These are phyloP conservation scores for Seriola dumerili DNA, from an alignment of 2,113 vertebrate genomes.

Conservation along the genomic window DNA sequence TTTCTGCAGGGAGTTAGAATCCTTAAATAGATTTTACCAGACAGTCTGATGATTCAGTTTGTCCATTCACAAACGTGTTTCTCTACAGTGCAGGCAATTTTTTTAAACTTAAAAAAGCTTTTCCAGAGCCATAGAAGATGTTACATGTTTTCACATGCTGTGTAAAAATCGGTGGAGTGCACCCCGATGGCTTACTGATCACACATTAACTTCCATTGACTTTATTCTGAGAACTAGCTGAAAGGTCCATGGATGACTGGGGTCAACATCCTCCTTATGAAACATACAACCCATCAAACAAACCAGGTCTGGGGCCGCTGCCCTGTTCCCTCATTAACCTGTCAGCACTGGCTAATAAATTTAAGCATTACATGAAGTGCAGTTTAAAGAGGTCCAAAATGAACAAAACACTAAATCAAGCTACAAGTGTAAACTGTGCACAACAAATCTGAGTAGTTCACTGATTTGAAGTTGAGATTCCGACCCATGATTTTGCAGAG, in stretches of 20 bases:
- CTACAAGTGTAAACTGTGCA: not conserved
- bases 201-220: slow-evolving; percentile 76
- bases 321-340: slow-evolving; percentile 16
- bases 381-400: not conserved
- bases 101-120: not conserved
- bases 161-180: not conserved
- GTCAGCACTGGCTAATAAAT: not conserved
- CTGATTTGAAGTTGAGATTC: not conserved
- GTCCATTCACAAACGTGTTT: not conserved
- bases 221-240: slow-evolving; percentile 65
- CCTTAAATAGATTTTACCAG: not conserved
- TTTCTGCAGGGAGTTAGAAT: not conserved
- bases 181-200: slow-evolving; percentile 19
- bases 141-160: not conserved
- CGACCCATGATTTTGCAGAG: not conserved
- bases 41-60: too few species aligned
- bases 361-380: not conserved
- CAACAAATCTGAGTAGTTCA: not conserved
- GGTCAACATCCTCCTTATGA: slow-evolving; percentile 61
- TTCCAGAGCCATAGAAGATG: not conserved
- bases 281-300: slow-evolving; percentile 49
- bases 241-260: slow-evolving; percentile 24
- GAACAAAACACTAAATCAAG: not conserved
- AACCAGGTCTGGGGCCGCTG: not conserved
- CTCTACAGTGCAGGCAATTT: too few species aligned